Percentiles rank a stretch among this genome's conserved stretches.
phyloP scores from a whole-genome alignment of 2,888 invertebrate species.

The Agrotis segetum region DNA sequence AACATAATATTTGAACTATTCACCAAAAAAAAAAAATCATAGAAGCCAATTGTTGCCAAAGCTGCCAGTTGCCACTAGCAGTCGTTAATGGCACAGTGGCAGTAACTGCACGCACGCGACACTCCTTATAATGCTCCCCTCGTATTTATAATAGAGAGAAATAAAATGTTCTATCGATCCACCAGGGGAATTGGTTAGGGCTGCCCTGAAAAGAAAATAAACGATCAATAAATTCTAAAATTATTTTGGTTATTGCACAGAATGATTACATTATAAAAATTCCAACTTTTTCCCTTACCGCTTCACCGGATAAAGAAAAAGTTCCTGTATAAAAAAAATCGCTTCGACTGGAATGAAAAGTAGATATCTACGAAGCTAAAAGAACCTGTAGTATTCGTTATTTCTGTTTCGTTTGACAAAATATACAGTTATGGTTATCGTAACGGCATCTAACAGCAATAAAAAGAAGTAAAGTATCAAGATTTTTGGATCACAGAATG shows the following conservation, averaged over 20 bases:
- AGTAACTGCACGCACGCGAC: slow-evolving; percentile 86
- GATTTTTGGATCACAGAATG: slow-evolving; percentile 7
- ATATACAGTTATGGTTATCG: neutral
- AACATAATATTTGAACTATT: slow-evolving; percentile 43
- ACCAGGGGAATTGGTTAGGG: slow-evolving; percentile 59
- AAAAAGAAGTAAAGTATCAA: neutral
- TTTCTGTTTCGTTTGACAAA: neutral
- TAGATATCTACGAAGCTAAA: no score
- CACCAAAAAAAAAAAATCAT: slow-evolving; percentile 48
- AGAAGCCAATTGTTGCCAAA: slow-evolving; percentile 19
- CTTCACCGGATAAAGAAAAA: no score
- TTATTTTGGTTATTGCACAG: no score
- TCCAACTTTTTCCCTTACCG: no score
- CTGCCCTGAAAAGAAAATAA: slow-evolving; percentile 21
- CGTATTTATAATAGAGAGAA: slow-evolving; percentile 81
- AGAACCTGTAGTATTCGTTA: neutral
- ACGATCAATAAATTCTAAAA: no score
- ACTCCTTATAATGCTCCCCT: slow-evolving; percentile 81
- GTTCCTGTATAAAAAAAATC: no score
- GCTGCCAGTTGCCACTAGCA: slow-evolving; percentile 49
- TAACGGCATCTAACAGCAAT: neutral
- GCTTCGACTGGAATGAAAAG: no score
- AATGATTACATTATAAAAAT: no score
- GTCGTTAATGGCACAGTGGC: slow-evolving; percentile 65
- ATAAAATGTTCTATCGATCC: slow-evolving; percentile 84